These are phyloP conservation scores for Chelonus insularis DNA, from an alignment of 1,140 invertebrate species.

Conservation along the genomic window DNA sequence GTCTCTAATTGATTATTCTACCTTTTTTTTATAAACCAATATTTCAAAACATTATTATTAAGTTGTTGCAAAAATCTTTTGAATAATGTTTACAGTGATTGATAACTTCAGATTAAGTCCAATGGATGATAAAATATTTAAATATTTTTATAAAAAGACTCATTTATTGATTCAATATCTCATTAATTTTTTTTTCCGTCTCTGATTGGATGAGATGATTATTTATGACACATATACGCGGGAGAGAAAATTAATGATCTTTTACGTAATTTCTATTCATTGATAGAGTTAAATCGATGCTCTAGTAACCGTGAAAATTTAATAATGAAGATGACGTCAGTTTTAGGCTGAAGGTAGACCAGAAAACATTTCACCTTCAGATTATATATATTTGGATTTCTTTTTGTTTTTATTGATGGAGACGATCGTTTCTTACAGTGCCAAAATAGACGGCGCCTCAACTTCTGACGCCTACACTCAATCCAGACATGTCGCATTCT, in stretches of 20 bases:
- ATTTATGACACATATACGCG: too few relatives aligned
- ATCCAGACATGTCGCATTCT: neutral
- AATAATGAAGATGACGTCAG: constrained; percentile 9
- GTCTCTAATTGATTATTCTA: too few relatives aligned
- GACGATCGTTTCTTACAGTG: neutral
- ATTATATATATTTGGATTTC: neutral
- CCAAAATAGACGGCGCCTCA: neutral
- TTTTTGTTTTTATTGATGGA: neutral
- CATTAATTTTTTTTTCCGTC: too few relatives aligned
- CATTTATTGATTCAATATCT: too few relatives aligned
- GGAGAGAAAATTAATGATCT: neutral
- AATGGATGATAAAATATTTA: too few relatives aligned
- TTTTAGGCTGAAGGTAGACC: neutral
- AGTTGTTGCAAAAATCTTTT: too few relatives aligned
- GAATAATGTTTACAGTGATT: too few relatives aligned
- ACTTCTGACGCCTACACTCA: neutral
- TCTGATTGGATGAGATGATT: too few relatives aligned
- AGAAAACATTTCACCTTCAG: constrained; percentile 1
- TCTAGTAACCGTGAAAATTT: constrained; percentile 12
- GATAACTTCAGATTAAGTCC: too few relatives aligned
- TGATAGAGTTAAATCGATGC: neutral
- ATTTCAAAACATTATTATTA: too few relatives aligned
- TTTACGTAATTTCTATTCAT: neutral
- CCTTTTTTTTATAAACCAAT: too few relatives aligned
- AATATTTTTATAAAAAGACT: too few relatives aligned